Percentiles rank a stretch among this genome's conserved stretches.
Evolutionary conservation across 2,113 vertebrate species (phyloP).

Genomic region (Ptilorrhoa leucosticta): DNA sequence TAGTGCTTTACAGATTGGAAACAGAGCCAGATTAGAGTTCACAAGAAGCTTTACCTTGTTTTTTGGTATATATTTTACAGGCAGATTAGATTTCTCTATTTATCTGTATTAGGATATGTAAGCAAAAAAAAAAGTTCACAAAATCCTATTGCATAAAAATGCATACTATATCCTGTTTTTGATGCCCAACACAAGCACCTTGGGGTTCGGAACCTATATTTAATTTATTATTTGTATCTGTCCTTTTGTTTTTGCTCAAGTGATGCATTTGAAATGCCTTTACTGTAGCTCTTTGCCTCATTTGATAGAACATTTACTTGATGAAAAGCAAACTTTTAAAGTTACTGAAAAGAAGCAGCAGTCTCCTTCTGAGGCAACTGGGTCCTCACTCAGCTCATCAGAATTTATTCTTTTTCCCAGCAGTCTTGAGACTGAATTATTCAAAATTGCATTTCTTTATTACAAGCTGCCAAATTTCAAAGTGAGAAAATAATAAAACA

Average conservation of each 20-base stretch:
- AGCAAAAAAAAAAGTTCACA: not conserved
- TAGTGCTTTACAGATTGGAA: not conserved
- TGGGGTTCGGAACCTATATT: not conserved
- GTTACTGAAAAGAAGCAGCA: not conserved
- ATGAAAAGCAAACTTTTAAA: not conserved
- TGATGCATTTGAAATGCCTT: not conserved
- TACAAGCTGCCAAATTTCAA: slow-evolving; percentile 59
- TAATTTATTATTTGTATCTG: not conserved
- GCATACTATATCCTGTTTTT: not conserved
- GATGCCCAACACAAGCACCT: not conserved
- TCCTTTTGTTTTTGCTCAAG: not conserved
- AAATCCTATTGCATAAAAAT: not conserved
- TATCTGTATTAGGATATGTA: not conserved
- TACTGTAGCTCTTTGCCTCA: not conserved
- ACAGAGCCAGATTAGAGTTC: not conserved
- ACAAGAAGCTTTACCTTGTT: not conserved
- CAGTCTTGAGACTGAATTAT: slow-evolving; percentile 35
- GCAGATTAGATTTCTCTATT: not conserved
- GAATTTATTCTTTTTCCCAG: slow-evolving; percentile 4
- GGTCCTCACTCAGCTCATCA: slow-evolving; percentile 13
- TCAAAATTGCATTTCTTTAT: slow-evolving; percentile 60
- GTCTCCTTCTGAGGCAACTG: not conserved
- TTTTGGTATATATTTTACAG: not conserved
- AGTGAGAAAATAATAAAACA: slow-evolving; percentile 68
- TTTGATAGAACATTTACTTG: not conserved